phyloP scores from a whole-genome alignment of 2,113 vertebrate species.

The Ranitomeya imitator region DNA sequence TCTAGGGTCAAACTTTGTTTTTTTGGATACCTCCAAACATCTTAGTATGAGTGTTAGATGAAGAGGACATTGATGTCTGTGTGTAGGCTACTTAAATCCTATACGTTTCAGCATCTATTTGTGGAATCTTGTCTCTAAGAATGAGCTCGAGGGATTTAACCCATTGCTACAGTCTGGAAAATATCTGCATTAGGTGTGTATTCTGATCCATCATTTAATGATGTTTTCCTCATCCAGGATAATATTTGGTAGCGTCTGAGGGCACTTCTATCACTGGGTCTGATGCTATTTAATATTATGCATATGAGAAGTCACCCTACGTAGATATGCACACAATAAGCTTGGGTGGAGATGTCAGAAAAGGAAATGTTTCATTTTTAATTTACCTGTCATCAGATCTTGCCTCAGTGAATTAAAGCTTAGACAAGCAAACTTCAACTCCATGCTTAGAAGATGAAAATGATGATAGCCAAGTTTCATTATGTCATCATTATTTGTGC shows the following conservation, averaged over 20 bases:
- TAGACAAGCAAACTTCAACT: neutral
- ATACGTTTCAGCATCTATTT: slow-evolving; percentile 49
- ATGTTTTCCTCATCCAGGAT: neutral
- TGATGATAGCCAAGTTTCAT: neutral
- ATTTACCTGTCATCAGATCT: neutral
- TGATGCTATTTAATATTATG: neutral
- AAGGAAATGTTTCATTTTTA: neutral
- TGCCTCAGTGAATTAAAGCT: neutral
- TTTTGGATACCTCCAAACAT: slow-evolving; percentile 44
- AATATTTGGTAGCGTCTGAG: neutral
- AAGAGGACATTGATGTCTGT: slow-evolving; percentile 49
- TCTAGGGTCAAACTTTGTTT: slow-evolving; percentile 51
- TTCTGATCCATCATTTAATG: neutral
- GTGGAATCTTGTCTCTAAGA: slow-evolving; percentile 44
- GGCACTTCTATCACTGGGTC: neutral
- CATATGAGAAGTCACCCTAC: neutral
- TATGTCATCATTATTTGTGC: neutral
- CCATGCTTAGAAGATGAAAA: neutral
- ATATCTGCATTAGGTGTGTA: neutral
- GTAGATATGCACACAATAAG: neutral
- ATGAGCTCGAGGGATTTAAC: slow-evolving; percentile 49
- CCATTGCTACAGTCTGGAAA: slow-evolving; percentile 18
- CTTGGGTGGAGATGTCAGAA: neutral
- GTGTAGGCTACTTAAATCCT: slow-evolving; percentile 39
- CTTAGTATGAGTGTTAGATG: slow-evolving; percentile 46